Conservation (phyloP, 2,113 vertebrate species). For the Phylloscopus trochilus region DNA sequence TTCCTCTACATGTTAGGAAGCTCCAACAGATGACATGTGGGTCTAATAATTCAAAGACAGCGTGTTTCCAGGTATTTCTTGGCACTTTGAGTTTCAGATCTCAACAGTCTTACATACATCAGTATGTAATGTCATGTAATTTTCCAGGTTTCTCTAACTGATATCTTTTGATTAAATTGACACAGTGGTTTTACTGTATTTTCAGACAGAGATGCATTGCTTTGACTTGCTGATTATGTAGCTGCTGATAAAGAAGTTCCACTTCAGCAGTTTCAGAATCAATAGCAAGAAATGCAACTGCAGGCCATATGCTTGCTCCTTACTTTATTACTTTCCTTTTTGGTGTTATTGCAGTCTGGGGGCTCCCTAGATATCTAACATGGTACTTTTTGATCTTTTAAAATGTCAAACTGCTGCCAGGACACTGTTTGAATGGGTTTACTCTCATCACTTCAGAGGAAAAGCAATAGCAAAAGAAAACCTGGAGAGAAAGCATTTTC, state of each 20-base stretch:
- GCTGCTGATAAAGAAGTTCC: constrained; percentile 31
- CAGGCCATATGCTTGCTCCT: background rate
- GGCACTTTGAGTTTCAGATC: background rate
- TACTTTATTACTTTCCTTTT: constrained; percentile 10
- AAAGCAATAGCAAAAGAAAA: background rate
- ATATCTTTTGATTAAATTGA: constrained; percentile 32
- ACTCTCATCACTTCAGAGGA: background rate
- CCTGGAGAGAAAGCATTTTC: background rate
- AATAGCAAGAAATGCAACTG: constrained; percentile 27
- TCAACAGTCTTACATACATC: background rate
- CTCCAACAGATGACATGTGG: background rate
- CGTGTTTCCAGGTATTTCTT: background rate
- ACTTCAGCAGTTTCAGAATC: constrained; percentile 37
- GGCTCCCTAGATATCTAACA: background rate
- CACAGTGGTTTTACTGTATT: background rate
- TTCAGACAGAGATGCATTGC: background rate
- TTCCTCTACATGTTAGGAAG: background rate
- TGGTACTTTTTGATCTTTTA: constrained; percentile 2
- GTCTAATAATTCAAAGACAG: background rate
- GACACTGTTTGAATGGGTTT: background rate
- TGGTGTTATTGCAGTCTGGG: background rate
- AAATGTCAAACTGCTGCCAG: constrained; percentile 8
- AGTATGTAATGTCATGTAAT: background rate
- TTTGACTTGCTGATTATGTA: constrained; percentile 24
- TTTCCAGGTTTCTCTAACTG: background rate